Evolutionary conservation across 2,888 invertebrate genomes (phyloP).

Genomic region (Noctua janthina): DNA sequence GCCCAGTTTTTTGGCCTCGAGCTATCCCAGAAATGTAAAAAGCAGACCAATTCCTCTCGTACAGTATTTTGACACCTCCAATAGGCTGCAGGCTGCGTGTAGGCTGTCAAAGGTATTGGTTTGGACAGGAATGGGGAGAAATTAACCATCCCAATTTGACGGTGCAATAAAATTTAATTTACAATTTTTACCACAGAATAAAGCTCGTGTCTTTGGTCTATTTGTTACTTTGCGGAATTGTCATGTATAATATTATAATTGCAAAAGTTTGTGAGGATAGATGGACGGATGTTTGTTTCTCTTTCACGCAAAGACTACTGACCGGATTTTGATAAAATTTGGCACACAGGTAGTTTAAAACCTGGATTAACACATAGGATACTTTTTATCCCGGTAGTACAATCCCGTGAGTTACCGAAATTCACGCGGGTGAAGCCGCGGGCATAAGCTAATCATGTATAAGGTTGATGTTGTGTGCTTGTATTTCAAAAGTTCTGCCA

Average conservation of each 20-base stretch:
- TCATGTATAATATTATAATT: no score
- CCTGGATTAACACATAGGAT: no score
- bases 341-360: no score
- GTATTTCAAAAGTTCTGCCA: not conserved
- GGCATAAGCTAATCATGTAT: not conserved
- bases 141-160: slow-evolving; percentile 6
- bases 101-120: slow-evolving; percentile 21
- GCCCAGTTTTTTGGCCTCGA: slow-evolving; percentile 33
- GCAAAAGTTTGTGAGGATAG: no score
- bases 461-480: not conserved
- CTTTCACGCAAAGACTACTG: no score
- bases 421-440: no score
- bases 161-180: not conserved
- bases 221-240: not conserved
- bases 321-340: no score
- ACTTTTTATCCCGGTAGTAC: no score
- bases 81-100: slow-evolving; percentile 1
- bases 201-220: not conserved
- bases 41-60: slow-evolving; percentile 16
- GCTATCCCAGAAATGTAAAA: slow-evolving; percentile 43
- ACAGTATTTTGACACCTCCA: slow-evolving; percentile 29
- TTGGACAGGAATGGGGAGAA: slow-evolving; percentile 3
- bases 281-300: no score
- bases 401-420: no score
- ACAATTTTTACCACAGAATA: slow-evolving; percentile 18